A percentile compares a stretch with the other conserved stretches of the same genome.
Conservation (phyloP, 2,113 vertebrate genomes). For the Ranitomeya imitator region DNA sequence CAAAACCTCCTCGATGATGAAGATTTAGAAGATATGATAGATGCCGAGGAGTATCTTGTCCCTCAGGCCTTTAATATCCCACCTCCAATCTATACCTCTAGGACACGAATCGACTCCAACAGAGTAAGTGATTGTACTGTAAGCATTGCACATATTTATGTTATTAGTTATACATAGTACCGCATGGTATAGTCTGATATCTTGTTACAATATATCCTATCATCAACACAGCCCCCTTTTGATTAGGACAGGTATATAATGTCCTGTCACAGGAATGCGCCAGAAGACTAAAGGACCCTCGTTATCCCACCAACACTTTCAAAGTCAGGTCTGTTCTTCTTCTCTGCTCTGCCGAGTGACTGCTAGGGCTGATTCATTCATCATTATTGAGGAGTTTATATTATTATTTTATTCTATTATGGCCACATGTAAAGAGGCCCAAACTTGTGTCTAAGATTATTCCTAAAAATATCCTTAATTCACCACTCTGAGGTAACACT, state of each 20-base stretch:
- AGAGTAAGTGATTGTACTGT: constrained; percentile 77
- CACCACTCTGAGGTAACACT: no score
- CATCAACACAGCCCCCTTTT: neutral
- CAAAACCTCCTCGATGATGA: constrained; percentile 96
- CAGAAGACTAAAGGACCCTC: neutral
- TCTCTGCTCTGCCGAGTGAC: neutral
- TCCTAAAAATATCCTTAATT: neutral
- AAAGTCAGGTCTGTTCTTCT: no score
- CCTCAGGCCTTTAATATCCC: constrained; percentile 90
- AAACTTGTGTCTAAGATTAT: neutral
- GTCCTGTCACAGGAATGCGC: neutral
- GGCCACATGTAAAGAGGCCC: neutral
- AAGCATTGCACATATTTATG: neutral
- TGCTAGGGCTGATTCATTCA: neutral
- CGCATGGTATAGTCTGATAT: neutral
- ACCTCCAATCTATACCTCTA: constrained; percentile 82
- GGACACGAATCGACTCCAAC: constrained; percentile 87
- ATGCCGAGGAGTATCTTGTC: constrained; percentile 96
- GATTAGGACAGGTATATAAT: neutral
- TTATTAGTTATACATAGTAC: neutral
- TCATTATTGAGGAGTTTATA: neutral
- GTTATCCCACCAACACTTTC: neutral
- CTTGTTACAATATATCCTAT: neutral
- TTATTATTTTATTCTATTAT: no score
- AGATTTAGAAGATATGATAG: constrained; percentile 95